Conservation (phyloP, 1,140 invertebrate genomes). For the Hylaeus anthracinus region DNA sequence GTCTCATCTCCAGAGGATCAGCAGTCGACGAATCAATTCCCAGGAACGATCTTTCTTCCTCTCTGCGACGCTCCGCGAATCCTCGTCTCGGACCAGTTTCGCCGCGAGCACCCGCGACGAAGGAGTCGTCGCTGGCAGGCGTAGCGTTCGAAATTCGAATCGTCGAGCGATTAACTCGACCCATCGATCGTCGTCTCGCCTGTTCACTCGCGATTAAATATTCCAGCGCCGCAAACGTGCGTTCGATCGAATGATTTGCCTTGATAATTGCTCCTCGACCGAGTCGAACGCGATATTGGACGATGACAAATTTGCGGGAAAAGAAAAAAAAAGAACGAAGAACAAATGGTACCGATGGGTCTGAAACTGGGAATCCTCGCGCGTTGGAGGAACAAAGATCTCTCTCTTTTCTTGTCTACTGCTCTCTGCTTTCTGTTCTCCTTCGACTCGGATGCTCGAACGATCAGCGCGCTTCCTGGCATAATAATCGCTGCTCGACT, state of each 20-base stretch:
- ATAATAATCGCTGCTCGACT: conserved; percentile 13
- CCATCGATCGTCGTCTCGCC: not conserved
- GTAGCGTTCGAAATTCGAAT: not conserved
- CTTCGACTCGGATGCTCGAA: not conserved
- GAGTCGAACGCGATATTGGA: no score
- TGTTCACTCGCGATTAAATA: not conserved
- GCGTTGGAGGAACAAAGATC: not conserved
- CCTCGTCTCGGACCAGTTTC: not conserved
- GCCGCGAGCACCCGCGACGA: conserved; percentile 22
- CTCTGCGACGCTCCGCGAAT: not conserved
- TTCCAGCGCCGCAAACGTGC: no score
- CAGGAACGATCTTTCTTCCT: no score
- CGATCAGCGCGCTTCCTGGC: conserved; percentile 1
- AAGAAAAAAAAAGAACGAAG: conserved; percentile 2
- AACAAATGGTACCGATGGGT: no score
- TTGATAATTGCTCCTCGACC: not conserved
- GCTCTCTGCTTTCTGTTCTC: not conserved
- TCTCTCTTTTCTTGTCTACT: no score
- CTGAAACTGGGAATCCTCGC: not conserved
- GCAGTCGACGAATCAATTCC: no score
- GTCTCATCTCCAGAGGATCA: no score
- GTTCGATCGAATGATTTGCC: not conserved
- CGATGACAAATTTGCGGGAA: not conserved
- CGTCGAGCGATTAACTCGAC: not conserved
- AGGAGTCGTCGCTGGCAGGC: not conserved